Conservation (phyloP, 1,140 invertebrate species). For the Holcopasites calliopsidis region DNA sequence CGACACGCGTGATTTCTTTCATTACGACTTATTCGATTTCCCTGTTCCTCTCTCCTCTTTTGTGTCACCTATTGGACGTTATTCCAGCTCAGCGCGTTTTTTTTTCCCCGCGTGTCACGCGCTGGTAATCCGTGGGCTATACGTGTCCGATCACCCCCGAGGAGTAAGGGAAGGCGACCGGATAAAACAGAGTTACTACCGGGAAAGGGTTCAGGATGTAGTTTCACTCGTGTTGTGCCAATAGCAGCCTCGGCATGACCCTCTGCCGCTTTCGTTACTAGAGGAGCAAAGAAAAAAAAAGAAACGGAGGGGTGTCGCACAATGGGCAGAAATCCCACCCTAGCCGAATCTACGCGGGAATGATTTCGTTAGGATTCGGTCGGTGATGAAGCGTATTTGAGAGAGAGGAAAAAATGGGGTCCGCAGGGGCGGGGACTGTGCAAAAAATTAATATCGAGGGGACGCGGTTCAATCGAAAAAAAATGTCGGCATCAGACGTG, state of each 20-base stretch:
- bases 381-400: constrained; percentile 38
- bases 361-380: constrained; percentile 73
- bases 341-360: constrained; percentile 59
- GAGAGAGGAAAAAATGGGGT: constrained; percentile 44
- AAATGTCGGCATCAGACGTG: constrained; percentile 31
- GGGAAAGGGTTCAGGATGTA: constrained; percentile 43
- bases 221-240: constrained; percentile 64
- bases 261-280: constrained; percentile 26
- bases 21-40: constrained; percentile 33
- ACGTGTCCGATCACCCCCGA: constrained; percentile 40
- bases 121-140: constrained; percentile 65
- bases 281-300: not conserved
- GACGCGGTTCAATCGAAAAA: constrained; percentile 26
- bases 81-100: constrained; percentile 4
- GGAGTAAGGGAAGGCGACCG: not conserved
- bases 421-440: constrained; percentile 48
- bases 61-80: constrained; percentile 1
- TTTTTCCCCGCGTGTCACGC: constrained; percentile 22
- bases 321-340: constrained; percentile 70
- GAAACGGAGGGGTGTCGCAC: constrained; percentile 55
- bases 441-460: constrained; percentile 54
- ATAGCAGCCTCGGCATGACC: constrained; percentile 60
- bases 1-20: constrained; percentile 25
- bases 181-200: constrained; percentile 31
- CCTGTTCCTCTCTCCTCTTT: constrained; percentile 6